Evolutionary conservation across 2,797 vertebrate genomes (phyloP), one percentile per base, ranked within the genome.

Genomic region (Mycteria americana): DNA sequence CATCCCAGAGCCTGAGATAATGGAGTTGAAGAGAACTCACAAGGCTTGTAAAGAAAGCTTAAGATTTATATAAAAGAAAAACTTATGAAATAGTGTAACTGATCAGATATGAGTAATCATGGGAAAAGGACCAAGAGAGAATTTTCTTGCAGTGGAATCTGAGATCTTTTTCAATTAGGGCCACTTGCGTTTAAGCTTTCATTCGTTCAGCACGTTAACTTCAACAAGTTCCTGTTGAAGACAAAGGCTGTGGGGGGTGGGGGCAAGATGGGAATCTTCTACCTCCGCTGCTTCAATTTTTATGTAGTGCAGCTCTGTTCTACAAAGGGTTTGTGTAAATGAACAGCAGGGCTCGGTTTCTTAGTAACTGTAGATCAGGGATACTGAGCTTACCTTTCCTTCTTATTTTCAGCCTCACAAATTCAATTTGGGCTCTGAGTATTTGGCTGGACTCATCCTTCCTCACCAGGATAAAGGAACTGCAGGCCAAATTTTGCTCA

Each of bases 401-500:
- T 86, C 78, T 65, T 88, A 85, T 92, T 95, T 93, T 91, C 76
- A 69, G 79, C 65, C 79, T 94, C 57, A 54, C 35, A 92, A 75
- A 85, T 65, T 65, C 43, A 69, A 18, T 81, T 41, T 93, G 81
- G 64, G 65, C 78, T 94, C 86, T 88, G 93, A 87, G 67, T 87
- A 11, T 59, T 89, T 88, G 72, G 68, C 69, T 96, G 93, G 93
- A 75, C 84, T 85, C 74, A 87, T 88, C 68, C 53, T 24, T 89
- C 78, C 91, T 88, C 93, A 46, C 91, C 84, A 96, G 81, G 84
- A 80, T 77, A 82, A 95, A 89, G 31, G 21, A 73, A 70, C 53
- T 70, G 48, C 74, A 54, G 60, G 88, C 95, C 97, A 97, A 95
- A 75, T 93, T 92, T 83, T 7, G 11, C 25, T 95, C 76, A 63